Evolutionary conservation across 53 echinoderm and acorn worm genomes (phyloP), one percentile per base, ranked within the genome.

Genomic region (Luidia sarsii): DNA sequence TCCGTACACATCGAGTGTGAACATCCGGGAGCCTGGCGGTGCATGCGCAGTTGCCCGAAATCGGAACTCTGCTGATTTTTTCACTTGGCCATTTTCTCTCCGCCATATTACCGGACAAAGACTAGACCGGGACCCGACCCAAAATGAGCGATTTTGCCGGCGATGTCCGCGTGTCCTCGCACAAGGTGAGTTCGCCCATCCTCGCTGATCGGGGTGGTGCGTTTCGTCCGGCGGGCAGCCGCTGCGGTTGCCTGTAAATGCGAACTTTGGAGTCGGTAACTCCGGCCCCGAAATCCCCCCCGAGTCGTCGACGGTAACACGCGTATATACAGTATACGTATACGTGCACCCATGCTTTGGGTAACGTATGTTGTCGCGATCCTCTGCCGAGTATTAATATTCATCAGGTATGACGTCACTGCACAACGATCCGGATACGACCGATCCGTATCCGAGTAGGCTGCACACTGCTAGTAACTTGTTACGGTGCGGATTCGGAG

Each of bases 11-110:
- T n/a, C 45, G 41, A 56, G 82, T 68, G 53, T 28, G 25, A 82
- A 56, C 65, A 72, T 85, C 85, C 85, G 65, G 74, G 85, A 65
- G 35, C 64, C 65, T 65, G 18, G 52, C 27, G 33, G 77, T 85
- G 94, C 94, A 71, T 85, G 94, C 94, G 94, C 94, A 81, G 24
- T 87, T 56, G 32, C 77, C 2, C 21, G 84, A 94, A 63, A 81
- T 87, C 65, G 85, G 82, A 66, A 94, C 94, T 94, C 82, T 81
- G 79, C 60, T 68, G 87, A 84, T 84, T 88, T 94, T n/a, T n/a
- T n/a, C n/a, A n/a, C n/a, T n/a, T 69, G 22, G 57, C 79, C 67
- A 56, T 86, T 68, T 61, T 51, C 55, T 57, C 82, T 72, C 83
- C 83, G 83, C 83, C 88, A 89, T 80, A 84, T 38, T 50, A 32